Evolutionary conservation across 2,113 vertebrate genomes (phyloP).

Genomic region (Pholis gunnellus): DNA sequence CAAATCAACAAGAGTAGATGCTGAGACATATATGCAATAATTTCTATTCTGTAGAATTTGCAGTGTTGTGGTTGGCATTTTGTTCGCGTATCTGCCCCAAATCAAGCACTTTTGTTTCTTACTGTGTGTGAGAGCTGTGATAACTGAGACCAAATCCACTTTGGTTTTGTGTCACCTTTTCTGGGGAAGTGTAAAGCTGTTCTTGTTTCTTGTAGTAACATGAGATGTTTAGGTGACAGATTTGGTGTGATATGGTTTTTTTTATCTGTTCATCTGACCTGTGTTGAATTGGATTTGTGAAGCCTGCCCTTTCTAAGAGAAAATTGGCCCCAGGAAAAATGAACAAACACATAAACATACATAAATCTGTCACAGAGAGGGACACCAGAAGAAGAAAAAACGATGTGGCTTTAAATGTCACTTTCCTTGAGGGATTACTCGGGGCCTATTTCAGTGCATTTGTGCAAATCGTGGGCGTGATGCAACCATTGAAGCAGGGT

Average conservation of each 20-base stretch:
- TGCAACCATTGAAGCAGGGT: slow-evolving; percentile 7
- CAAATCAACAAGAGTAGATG: slow-evolving; percentile 41
- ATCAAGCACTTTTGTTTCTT: slow-evolving; percentile 67
- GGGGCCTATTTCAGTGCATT: background rate
- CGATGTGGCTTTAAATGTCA: background rate
- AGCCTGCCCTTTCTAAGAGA: background rate
- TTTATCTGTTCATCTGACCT: slow-evolving; percentile 15
- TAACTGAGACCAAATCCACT: slow-evolving; percentile 39
- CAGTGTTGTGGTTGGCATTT: slow-evolving; percentile 33
- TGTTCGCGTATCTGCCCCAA: slow-evolving; percentile 30
- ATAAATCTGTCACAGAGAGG: slow-evolving; percentile 3
- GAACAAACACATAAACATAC: background rate
- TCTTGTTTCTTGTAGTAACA: slow-evolving; percentile 1
- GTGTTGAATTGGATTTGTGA: background rate
- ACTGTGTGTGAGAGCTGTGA: slow-evolving; percentile 24
- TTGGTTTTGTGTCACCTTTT: slow-evolving; percentile 56
- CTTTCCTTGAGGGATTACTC: background rate
- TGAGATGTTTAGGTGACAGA: background rate
- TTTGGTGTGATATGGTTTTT: background rate
- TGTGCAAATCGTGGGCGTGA: slow-evolving; percentile 11
- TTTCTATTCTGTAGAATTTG: slow-evolving; percentile 48
- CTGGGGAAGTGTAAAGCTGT: slow-evolving; percentile 7
- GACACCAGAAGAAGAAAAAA: background rate
- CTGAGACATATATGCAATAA: slow-evolving; percentile 69
- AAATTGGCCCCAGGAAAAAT: slow-evolving; percentile 3